These are phyloP conservation scores for Latheticus oryzae DNA, from an alignment of 2,888 invertebrate genomes.

Conservation along the genomic window DNA sequence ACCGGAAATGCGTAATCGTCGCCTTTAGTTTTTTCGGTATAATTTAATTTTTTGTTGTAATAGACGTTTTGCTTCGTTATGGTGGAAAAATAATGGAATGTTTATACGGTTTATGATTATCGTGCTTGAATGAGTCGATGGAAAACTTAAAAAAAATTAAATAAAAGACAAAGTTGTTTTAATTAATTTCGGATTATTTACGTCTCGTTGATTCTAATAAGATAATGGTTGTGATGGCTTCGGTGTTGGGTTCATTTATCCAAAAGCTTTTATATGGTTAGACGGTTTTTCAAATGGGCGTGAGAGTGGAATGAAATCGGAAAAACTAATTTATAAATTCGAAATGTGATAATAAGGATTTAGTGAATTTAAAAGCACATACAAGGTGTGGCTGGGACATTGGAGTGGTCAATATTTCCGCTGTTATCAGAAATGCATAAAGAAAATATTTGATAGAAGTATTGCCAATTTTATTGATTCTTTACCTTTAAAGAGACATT, in stretches of 20 bases:
- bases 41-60: slow-evolving; percentile 3
- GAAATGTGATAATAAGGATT: no score
- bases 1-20: slow-evolving; percentile 25
- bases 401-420: no score
- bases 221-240: background rate
- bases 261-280: slow-evolving; percentile 8
- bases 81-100: slow-evolving; percentile 10
- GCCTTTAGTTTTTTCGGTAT: slow-evolving; percentile 18
- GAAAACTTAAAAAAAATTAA: slow-evolving; percentile 15
- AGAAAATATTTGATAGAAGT: no score
- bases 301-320: no score
- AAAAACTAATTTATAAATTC: no score
- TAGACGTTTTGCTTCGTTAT: slow-evolving; percentile 4
- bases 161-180: slow-evolving; percentile 1
- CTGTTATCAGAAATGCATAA: no score
- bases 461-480: no score
- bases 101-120: slow-evolving; percentile 17
- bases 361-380: no score
- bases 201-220: slow-evolving; percentile 2
- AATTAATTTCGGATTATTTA: slow-evolving; percentile 18
- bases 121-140: slow-evolving; percentile 8
- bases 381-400: no score
- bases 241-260: slow-evolving; percentile 7
- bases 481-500: no score
- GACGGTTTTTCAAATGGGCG: no score